Evolutionary conservation across 1,140 invertebrate genomes (phyloP), one percentile per base, ranked within the genome.

Genomic region (Coelopa frigida): DNA sequence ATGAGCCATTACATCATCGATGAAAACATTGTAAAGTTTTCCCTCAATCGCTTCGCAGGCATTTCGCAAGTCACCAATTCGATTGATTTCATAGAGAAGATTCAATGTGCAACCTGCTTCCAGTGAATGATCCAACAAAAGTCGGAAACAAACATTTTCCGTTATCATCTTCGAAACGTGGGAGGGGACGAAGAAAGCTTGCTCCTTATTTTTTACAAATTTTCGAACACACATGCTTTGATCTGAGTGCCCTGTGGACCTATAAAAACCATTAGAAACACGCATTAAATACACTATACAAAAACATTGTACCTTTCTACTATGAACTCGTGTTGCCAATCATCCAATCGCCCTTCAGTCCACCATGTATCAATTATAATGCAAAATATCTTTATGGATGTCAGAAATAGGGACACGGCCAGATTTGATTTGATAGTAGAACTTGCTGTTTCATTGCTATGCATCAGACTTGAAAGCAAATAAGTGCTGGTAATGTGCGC

Each of bases 311-410:
- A 43, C 38, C 44, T 37, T 40, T 68, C 54, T 21, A 65, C 56
- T 10, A 70, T 48, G 31, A 56, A 70, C 49, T 70, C 66, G 14
- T 45, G 33, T 1, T 50, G 52, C 31, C 47, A 54, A 48, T 70
- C 67, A 33, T 60, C 44, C 2, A 70, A 50, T 1, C 49, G 29
- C 5, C 55, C 61, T 6, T 54, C 48, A 0, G 44, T 56, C 63
- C 61, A 68, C 63, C 63, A 70, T 10, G 48, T 52, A 20, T 68
- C 61, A 8, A 61, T 53, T 14, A 69, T 65, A 31, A 29, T 33
- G 23, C 59, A 58, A 48, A 58, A 70, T n/a, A 53, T 33, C 42
- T 50, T 50, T 10, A 54, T 29, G 10, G 53, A 22, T 36, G 48
- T 23, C 45, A 49, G 5, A 48, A 56, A 29, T 39, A 52, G 17